Evolutionary conservation across 2,888 invertebrate genomes (phyloP).

Genomic region (Tipula confusa): DNA sequence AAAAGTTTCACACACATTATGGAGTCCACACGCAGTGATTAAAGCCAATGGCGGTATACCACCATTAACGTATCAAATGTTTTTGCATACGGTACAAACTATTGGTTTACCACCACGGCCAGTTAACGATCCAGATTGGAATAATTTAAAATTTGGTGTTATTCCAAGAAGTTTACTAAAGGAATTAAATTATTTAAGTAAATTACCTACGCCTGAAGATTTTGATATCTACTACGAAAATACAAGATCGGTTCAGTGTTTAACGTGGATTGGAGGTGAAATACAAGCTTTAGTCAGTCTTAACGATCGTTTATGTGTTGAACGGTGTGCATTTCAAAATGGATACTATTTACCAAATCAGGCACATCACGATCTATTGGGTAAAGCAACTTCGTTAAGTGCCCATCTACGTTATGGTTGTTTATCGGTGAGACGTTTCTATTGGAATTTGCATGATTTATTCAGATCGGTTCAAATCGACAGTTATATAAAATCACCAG

Average conservation of each 20-base stretch:
- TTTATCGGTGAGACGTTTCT: conserved; percentile 65
- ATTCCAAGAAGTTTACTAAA: conserved; percentile 50
- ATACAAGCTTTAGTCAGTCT: conserved; percentile 57
- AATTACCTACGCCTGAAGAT: conserved; percentile 57
- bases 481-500: conserved; percentile 34
- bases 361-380: conserved; percentile 61
- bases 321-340: conserved; percentile 52
- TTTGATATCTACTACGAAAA: conserved; percentile 54
- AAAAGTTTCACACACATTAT: conserved; percentile 66
- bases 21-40: conserved; percentile 63
- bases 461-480: conserved; percentile 54
- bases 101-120: conserved; percentile 61
- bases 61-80: conserved; percentile 67
- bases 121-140: conserved; percentile 49
- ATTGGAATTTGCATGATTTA: conserved; percentile 65
- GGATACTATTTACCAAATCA: conserved; percentile 67
- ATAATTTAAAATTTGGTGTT: conserved; percentile 51
- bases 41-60: conserved; percentile 65
- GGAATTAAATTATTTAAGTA: conserved; percentile 46
- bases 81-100: conserved; percentile 61
- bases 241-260: conserved; percentile 41
- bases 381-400: conserved; percentile 64
- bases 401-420: conserved; percentile 69
- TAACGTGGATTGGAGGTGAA: conserved; percentile 65
- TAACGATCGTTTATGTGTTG: conserved; percentile 55